A percentile compares a stretch with the other conserved stretches of the same genome.
Conservation (phyloP, 2,888 invertebrate species). For the Argyresthia goedartella region DNA sequence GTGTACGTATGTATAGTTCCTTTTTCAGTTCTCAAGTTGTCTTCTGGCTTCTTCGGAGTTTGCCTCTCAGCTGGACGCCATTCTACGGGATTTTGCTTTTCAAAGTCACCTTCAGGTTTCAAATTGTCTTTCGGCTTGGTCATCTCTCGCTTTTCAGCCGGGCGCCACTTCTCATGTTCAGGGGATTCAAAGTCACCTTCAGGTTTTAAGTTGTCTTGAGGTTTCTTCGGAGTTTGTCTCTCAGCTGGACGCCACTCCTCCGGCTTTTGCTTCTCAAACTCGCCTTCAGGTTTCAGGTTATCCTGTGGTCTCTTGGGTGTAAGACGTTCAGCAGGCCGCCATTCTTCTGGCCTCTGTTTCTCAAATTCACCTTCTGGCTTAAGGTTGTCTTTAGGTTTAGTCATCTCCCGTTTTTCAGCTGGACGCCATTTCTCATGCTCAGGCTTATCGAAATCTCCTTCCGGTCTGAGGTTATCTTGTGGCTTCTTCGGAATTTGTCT, state of each 20-base stretch:
- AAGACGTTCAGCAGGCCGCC: slow-evolving; percentile 44
- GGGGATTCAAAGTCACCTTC: slow-evolving; percentile 62
- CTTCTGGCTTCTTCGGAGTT: slow-evolving; percentile 37
- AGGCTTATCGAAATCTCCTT: slow-evolving; percentile 69
- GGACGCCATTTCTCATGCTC: slow-evolving; percentile 28
- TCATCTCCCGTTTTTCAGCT: slow-evolving; percentile 42
- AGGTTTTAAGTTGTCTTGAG: slow-evolving; percentile 58
- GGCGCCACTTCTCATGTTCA: slow-evolving; percentile 35
- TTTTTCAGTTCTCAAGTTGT: slow-evolving; percentile 64
- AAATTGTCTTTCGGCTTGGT: slow-evolving; percentile 49
- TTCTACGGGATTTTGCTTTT: slow-evolving; percentile 32
- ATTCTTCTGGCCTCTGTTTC: slow-evolving; percentile 29
- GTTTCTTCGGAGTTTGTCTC: slow-evolving; percentile 35
- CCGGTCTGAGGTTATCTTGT: slow-evolving; percentile 58
- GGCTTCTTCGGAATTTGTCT: slow-evolving; percentile 21
- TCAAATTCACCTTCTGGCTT: slow-evolving; percentile 47
- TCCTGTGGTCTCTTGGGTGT: slow-evolving; percentile 37
- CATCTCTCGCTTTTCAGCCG: slow-evolving; percentile 38
- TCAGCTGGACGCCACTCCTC: slow-evolving; percentile 41
- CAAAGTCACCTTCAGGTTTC: slow-evolving; percentile 38
- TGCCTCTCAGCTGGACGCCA: slow-evolving; percentile 31
- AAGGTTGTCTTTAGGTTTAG: slow-evolving; percentile 40
- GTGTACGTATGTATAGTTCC: slow-evolving; percentile 66
- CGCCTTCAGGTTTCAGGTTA: slow-evolving; percentile 43
- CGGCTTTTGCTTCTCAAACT: slow-evolving; percentile 36